Percentiles rank a stretch among this genome's conserved stretches.
Evolutionary conservation across 2,888 invertebrate species (phyloP).

Genomic region (Meandrusa payeni): DNA sequence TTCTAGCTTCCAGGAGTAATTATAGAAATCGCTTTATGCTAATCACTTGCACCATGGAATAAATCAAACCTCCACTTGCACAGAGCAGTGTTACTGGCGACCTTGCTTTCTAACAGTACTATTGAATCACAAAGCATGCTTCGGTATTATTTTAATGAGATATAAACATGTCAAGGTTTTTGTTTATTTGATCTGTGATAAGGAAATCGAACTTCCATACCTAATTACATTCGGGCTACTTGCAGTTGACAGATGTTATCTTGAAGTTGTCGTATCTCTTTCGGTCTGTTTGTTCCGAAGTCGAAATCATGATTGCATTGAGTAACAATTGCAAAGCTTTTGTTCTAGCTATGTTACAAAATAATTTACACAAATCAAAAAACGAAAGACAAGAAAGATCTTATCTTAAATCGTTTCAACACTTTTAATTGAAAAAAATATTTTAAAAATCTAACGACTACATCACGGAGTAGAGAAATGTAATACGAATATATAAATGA

Average conservation of each 20-base stretch:
- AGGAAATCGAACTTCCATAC: constrained; percentile 39
- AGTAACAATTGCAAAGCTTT: constrained; percentile 44
- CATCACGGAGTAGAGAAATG: no score
- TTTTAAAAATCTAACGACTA: no score
- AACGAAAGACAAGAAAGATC: no score
- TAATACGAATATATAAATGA: no score
- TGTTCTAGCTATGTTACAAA: constrained; percentile 27
- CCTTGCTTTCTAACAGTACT: constrained; percentile 74
- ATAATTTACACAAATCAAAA: constrained; percentile 6
- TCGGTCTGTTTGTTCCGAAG: constrained; percentile 56
- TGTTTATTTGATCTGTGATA: constrained; percentile 58
- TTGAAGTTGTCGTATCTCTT: constrained; percentile 46
- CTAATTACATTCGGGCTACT: constrained; percentile 45
- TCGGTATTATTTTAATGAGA: constrained; percentile 69
- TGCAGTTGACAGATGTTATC: constrained; percentile 53
- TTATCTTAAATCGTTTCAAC: no score
- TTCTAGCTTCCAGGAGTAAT: no score
- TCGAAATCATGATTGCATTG: constrained; percentile 57
- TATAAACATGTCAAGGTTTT: constrained; percentile 68
- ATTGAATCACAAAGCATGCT: constrained; percentile 45
- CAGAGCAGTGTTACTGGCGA: constrained; percentile 41
- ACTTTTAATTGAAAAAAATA: constrained; percentile 2
- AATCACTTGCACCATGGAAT: constrained; percentile 6
- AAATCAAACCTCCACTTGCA: constrained; percentile 37
- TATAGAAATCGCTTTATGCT: constrained; percentile 15